Percentiles rank a stretch among this genome's conserved stretches.
Conservation (phyloP, 37 sponge, comb jelly and placozoan species). For the Chondrosia reniformis region DNA sequence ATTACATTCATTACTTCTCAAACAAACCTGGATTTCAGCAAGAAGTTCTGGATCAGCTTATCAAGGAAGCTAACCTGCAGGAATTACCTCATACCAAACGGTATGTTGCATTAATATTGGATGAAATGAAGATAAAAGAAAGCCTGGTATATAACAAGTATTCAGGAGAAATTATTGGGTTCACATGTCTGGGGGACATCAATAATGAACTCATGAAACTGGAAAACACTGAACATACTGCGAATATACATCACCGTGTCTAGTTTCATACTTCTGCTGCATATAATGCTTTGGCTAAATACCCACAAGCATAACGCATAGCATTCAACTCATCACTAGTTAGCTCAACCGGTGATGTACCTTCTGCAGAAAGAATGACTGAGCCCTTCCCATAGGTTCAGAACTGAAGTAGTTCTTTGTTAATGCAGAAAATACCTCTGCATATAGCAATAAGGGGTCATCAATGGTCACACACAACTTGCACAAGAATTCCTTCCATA, state of each 20-base stretch:
- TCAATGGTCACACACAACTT: slow-evolving; percentile 13
- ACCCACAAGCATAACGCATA: slow-evolving; percentile 16
- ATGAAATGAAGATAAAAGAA: too few species aligned
- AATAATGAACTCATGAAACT: slow-evolving; percentile 21
- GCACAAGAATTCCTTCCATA: neutral
- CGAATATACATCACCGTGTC: neutral
- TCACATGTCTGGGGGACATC: slow-evolving; percentile 28
- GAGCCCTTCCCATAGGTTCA: neutral
- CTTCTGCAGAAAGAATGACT: slow-evolving; percentile 1
- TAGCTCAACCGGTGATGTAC: neutral
- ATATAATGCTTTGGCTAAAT: neutral
- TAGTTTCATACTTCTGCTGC: slow-evolving; percentile 13
- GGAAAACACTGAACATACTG: slow-evolving; percentile 7
- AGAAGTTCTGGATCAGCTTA: slow-evolving; percentile 23
- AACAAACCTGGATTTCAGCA: slow-evolving; percentile 26
- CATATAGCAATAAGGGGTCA: slow-evolving; percentile 3
- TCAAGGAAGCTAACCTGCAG: slow-evolving; percentile 18
- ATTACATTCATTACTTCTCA: slow-evolving; percentile 43
- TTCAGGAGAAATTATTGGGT: slow-evolving; percentile 32
- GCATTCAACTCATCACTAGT: slow-evolving; percentile 7
- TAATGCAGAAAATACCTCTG: neutral
- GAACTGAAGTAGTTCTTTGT: neutral
- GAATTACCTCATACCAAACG: slow-evolving; percentile 28
- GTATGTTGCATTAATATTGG: slow-evolving; percentile 34
- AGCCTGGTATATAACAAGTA: slow-evolving; percentile 38